Conservation (phyloP, 2,888 invertebrate genomes). For the Euplexia lucipara region DNA sequence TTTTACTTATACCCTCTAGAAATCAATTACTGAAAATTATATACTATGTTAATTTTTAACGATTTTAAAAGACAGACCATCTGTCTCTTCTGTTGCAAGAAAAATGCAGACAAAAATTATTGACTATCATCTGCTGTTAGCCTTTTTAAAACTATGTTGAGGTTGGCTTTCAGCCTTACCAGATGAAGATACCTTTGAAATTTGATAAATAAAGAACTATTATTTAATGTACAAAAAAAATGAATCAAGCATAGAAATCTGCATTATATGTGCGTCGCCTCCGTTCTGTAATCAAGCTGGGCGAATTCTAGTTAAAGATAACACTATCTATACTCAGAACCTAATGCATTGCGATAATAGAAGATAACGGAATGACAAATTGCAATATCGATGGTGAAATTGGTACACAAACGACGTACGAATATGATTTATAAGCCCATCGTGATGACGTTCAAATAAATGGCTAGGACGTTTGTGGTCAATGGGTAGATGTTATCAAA, state of each 20-base stretch:
- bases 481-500: conserved; percentile 13
- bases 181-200: too few relatives aligned
- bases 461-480: conserved; percentile 1
- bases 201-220: not conserved
- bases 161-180: too few relatives aligned
- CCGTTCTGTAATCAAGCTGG: conserved; percentile 62
- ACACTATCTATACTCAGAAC: conserved; percentile 84
- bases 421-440: conserved; percentile 55
- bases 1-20: too few relatives aligned
- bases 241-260: conserved; percentile 43
- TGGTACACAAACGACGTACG: conserved; percentile 59
- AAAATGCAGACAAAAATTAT: too few relatives aligned
- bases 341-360: conserved; percentile 82
- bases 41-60: too few relatives aligned
- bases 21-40: too few relatives aligned
- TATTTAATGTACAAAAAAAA: conserved; percentile 3
- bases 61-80: too few relatives aligned
- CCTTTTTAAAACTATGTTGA: too few relatives aligned
- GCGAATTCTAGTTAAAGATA: conserved; percentile 81
- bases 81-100: too few relatives aligned
- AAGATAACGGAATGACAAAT: conserved; percentile 85
- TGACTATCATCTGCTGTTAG: too few relatives aligned
- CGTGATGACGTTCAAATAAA: conserved; percentile 42
- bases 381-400: conserved; percentile 79
- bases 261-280: conserved; percentile 51